A percentile compares a stretch with the other conserved stretches of the same genome.
Conservation (phyloP, 2,113 vertebrate genomes). For the Mormoops blainvillei region DNA sequence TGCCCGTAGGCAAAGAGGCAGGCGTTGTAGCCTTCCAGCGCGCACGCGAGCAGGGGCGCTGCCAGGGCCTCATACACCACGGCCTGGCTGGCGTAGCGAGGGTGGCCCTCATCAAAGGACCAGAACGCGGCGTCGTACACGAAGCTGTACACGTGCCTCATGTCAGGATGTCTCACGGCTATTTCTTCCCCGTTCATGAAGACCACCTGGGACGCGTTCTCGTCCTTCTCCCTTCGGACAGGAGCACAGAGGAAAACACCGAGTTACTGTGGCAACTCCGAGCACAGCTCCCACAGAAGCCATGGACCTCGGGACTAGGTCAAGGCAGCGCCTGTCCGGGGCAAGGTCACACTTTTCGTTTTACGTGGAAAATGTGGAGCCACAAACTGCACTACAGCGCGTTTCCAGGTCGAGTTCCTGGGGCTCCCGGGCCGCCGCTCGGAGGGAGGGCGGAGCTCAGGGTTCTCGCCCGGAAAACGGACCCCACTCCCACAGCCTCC, state of each 20-base stretch:
- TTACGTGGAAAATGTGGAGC: not conserved
- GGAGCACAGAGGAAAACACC: not conserved
- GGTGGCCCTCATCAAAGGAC: conserved; percentile 86
- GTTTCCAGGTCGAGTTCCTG: not conserved
- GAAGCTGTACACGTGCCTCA: conserved; percentile 88
- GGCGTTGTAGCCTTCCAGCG: conserved; percentile 94
- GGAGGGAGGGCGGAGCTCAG: not conserved
- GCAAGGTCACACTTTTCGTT: not conserved
- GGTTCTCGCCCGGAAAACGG: not conserved
- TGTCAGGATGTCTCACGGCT: conserved; percentile 84
- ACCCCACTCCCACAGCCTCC: not conserved
- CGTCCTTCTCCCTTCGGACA: conserved; percentile 86
- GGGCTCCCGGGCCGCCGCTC: not conserved
- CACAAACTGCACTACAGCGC: not conserved
- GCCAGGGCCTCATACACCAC: conserved; percentile 87
- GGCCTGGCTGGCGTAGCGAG: conserved; percentile 86
- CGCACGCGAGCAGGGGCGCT: conserved; percentile 87
- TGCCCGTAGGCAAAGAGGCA: conserved; percentile 98
- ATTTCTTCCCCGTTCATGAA: conserved; percentile 88
- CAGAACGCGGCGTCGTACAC: conserved; percentile 90
- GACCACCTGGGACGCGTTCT: conserved; percentile 84
- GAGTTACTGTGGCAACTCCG: not conserved
- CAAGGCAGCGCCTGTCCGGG: not conserved
- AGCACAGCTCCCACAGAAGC: not conserved
- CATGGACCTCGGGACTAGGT: not conserved